phyloP scores from a whole-genome alignment of 2,888 invertebrate species.

The Epinotia ramella region DNA sequence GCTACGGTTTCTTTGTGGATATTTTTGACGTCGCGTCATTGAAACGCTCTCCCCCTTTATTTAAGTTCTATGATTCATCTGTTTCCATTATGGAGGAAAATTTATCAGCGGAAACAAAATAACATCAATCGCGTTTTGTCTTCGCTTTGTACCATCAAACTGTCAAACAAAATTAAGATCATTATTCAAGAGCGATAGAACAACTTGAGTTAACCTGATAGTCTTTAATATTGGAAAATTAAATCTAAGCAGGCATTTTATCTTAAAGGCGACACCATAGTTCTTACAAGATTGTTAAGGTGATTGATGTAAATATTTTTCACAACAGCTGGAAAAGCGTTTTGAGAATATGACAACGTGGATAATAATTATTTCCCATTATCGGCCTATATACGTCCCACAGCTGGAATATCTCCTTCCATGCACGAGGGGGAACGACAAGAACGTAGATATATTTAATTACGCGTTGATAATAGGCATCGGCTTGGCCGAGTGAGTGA shows the following conservation, averaged over 20 bases:
- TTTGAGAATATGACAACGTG: background rate
- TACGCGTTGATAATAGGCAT: background rate
- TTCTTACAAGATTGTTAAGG: background rate
- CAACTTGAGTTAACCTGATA: conserved; percentile 10
- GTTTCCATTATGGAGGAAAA: conserved; percentile 28
- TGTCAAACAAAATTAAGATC: conserved; percentile 43
- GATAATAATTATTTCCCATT: background rate
- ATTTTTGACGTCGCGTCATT: background rate
- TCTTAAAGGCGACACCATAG: background rate
- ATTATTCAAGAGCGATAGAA: conserved; percentile 33
- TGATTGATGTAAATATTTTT: background rate
- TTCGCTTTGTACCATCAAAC: conserved; percentile 35
- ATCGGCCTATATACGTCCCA: too few relatives aligned
- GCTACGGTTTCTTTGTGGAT: background rate
- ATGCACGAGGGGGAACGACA: background rate
- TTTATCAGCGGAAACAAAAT: conserved; percentile 30
- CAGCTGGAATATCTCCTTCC: background rate
- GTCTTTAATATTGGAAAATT: conserved; percentile 2
- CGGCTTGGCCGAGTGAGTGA: background rate
- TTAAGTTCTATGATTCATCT: conserved; percentile 30
- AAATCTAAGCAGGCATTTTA: background rate
- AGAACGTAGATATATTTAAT: background rate
- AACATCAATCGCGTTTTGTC: conserved; percentile 36
- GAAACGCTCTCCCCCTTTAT: conserved; percentile 11
- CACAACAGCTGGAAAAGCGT: background rate